Evolutionary conservation across 2,888 invertebrate species (phyloP), one percentile per base, ranked within the genome.

Genomic region (Xestia sexstrigata): DNA sequence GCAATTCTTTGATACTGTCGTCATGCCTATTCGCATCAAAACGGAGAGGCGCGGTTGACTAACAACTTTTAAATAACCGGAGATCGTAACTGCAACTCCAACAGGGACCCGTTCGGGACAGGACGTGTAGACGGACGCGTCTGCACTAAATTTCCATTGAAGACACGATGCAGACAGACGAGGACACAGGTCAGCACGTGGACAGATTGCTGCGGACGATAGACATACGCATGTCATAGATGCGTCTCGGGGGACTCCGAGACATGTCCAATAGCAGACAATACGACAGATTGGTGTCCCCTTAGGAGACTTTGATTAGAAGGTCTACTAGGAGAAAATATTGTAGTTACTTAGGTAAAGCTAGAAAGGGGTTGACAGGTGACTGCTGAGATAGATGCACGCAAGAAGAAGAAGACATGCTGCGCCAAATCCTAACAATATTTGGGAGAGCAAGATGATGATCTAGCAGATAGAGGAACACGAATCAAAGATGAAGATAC

Each of bases 61-160:
- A 60, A 72, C 65, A 55, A 71, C 30, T n/a, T 86, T 70, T 83
- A 86, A 86, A 85, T 85, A 83, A 77, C 73, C 60, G 76, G 79
- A 73, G 76, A 62, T 65, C 45, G 49, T 78, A 63, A 65, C 62
- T 84, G 84, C 87, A 87, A 73, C 86, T 23, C 39, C 60, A 70
- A 70, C 30, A 68, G 74, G 73, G 74, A 67, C 47, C 78, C 47
- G 74, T 30, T 47, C 39, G 52, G 70, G 62, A 26, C 39, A 35
- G 39, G 15, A 75, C n/a, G n/a, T n/a, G n/a, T n/a, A n/a, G n/a
- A n/a, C 26, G n/a, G 65, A n/a, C 75, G 73, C 86, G 77, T 88
- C 87, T 86, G 84, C 78, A 81, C 82, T 87, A 86, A 81, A 86
- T 87, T 84, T 85, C 81, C 76, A 87, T 88, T 86, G 75, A 71